Conservation (phyloP, 2,888 invertebrate species). For the Athalia cordata region DNA sequence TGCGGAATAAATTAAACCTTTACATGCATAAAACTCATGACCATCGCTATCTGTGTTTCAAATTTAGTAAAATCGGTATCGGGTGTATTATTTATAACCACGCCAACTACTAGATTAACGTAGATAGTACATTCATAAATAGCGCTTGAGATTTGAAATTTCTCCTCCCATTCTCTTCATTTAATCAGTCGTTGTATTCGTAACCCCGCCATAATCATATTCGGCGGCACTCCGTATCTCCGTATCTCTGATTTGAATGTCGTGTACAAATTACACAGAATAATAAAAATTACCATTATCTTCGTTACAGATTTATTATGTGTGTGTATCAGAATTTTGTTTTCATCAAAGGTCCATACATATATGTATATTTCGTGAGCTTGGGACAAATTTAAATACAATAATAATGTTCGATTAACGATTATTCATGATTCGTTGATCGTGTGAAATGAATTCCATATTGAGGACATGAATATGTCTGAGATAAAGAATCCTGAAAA, state of each 20-base stretch:
- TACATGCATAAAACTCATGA: too few relatives aligned
- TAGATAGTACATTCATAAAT: too few relatives aligned
- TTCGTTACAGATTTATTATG: slow-evolving; percentile 31
- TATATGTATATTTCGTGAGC: slow-evolving; percentile 28
- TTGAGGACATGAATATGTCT: not conserved
- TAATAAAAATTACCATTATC: slow-evolving; percentile 23
- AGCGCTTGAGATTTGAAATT: too few relatives aligned
- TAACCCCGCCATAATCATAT: too few relatives aligned
- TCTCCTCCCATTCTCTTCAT: too few relatives aligned
- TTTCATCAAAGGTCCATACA: slow-evolving; percentile 36
- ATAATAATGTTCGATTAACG: slow-evolving; percentile 14
- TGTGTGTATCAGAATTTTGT: slow-evolving; percentile 32
- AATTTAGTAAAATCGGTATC: too few relatives aligned
- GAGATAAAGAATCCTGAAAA: slow-evolving; percentile 59
- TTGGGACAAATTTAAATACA: slow-evolving; percentile 8
- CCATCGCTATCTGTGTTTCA: too few relatives aligned
- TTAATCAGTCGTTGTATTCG: too few relatives aligned
- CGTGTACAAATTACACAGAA: slow-evolving; percentile 37
- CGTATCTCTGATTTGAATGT: not conserved
- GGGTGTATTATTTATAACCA: too few relatives aligned
- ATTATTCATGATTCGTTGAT: slow-evolving; percentile 19
- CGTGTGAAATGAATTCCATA: not conserved
- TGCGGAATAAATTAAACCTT: too few relatives aligned
- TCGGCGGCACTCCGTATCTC: too few relatives aligned
- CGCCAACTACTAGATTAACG: too few relatives aligned